Conservation (phyloP, 2,888 invertebrate genomes). For the Strigamia transsilvanica region DNA sequence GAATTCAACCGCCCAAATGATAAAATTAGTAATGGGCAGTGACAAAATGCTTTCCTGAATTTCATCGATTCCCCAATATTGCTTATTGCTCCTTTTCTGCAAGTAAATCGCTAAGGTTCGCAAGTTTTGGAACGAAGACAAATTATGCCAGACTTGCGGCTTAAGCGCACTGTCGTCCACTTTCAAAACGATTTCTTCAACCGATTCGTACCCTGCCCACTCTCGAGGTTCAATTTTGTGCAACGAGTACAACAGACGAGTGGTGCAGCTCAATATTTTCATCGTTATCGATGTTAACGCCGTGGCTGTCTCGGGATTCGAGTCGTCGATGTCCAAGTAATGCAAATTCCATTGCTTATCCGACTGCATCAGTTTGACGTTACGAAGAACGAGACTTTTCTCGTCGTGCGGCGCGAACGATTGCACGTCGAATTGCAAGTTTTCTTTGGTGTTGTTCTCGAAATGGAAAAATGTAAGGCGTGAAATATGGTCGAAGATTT, state of each 20-base stretch:
- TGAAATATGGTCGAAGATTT: not conserved
- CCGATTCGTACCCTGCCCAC: not conserved
- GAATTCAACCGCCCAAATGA: not conserved
- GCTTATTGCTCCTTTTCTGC: not conserved
- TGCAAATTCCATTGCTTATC: not conserved
- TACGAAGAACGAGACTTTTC: not conserved
- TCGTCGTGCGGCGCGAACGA: not conserved
- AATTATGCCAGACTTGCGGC: conserved; percentile 29
- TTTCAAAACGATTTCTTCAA: not conserved
- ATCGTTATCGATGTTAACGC: not conserved
- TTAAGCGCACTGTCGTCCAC: conserved; percentile 1
- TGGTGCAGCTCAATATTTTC: not conserved
- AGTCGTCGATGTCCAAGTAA: conserved; percentile 7
- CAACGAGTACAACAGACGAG: conserved; percentile 2
- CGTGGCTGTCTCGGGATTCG: conserved; percentile 1
- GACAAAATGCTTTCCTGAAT: conserved; percentile 9
- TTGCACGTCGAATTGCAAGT: not conserved
- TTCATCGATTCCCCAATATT: conserved; percentile 34
- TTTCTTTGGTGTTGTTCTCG: conserved; percentile 24
- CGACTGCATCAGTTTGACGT: not conserved
- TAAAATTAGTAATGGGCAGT: conserved; percentile 1
- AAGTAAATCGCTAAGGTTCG: not conserved
- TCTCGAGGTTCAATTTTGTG: not conserved
- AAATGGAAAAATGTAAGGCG: not conserved
- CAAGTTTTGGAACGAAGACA: not conserved